phyloP scores from a whole-genome alignment of 1,140 invertebrate genomes.

The Diabrotica undecimpunctata region DNA sequence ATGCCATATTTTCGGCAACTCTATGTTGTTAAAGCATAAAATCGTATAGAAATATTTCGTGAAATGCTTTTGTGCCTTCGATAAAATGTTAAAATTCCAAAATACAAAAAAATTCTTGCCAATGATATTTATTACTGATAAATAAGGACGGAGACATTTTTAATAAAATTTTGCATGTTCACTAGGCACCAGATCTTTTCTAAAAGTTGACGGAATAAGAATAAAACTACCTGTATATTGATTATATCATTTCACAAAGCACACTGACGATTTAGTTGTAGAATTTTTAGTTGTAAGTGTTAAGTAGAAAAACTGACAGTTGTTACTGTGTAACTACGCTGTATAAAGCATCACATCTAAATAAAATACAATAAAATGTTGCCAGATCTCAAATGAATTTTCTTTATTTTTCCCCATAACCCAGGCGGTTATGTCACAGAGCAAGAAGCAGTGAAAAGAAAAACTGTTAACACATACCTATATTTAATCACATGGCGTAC shows the following conservation, averaged over 20 bases:
- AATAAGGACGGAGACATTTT: conserved; percentile 33
- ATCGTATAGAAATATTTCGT: background rate
- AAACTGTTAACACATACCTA: too few species aligned
- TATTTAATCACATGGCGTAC: too few species aligned
- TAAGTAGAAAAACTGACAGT: conserved; percentile 46
- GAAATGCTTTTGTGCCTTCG: background rate
- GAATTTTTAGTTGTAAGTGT: conserved; percentile 34
- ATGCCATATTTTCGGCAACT: too few species aligned
- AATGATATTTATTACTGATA: conserved; percentile 30
- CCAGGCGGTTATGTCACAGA: too few species aligned
- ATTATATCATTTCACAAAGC: conserved; percentile 46
- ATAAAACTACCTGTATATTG: conserved; percentile 30
- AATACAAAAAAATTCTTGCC: conserved; percentile 27
- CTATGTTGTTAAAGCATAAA: background rate
- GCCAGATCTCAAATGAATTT: conserved; percentile 47
- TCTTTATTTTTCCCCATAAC: background rate
- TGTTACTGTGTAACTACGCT: conserved; percentile 65
- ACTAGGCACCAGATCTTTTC: conserved; percentile 36
- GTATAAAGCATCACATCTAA: conserved; percentile 49
- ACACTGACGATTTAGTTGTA: conserved; percentile 41
- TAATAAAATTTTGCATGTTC: conserved; percentile 38
- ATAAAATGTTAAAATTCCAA: background rate
- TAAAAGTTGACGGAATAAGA: conserved; percentile 28
- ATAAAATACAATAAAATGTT: conserved; percentile 62
- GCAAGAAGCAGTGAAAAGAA: too few species aligned